Evolutionary conservation across 2,888 invertebrate species (phyloP).

Genomic region (Mesorhabditis spiculigera): DNA sequence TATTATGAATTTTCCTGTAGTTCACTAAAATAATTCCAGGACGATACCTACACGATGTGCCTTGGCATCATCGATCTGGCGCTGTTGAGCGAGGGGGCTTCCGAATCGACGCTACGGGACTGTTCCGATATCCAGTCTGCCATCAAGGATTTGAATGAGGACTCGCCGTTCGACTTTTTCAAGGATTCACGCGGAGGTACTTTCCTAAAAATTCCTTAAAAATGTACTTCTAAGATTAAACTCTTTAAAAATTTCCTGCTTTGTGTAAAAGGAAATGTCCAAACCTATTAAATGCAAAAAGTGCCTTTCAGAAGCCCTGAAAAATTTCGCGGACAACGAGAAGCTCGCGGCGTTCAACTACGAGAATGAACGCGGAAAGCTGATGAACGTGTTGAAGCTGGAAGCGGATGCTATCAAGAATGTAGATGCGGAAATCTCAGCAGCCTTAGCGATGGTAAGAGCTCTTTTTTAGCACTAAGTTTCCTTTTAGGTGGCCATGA

Average conservation of each 20-base stretch:
- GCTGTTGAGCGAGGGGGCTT: not conserved
- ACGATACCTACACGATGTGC: constrained; percentile 4
- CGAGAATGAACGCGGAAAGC: constrained; percentile 1
- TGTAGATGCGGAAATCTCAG: not conserved
- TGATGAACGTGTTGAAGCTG: not conserved
- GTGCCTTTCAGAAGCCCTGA: not conserved
- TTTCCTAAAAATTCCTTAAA: too few relatives aligned
- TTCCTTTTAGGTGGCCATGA: not conserved
- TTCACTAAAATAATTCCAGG: not conserved
- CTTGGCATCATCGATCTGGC: not conserved
- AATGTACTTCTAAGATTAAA: too few relatives aligned
- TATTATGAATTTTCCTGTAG: not conserved
- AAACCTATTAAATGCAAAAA: not conserved
- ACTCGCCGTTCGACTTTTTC: not conserved
- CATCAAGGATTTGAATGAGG: not conserved
- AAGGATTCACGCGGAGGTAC: not conserved
- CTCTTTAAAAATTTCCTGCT: too few relatives aligned
- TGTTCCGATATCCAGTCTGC: not conserved
- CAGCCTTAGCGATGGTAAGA: not conserved
- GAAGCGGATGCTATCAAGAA: not conserved
- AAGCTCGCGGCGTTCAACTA: constrained; percentile 4
- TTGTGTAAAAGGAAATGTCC: too few relatives aligned
- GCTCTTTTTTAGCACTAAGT: too few relatives aligned
- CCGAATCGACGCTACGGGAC: not conserved
- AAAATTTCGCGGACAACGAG: not conserved